Percentiles rank a stretch among this genome's conserved stretches.
Evolutionary conservation across 37 sponge, comb jelly and placozoan genomes (phyloP).

Genomic region (Halichondria panicea): DNA sequence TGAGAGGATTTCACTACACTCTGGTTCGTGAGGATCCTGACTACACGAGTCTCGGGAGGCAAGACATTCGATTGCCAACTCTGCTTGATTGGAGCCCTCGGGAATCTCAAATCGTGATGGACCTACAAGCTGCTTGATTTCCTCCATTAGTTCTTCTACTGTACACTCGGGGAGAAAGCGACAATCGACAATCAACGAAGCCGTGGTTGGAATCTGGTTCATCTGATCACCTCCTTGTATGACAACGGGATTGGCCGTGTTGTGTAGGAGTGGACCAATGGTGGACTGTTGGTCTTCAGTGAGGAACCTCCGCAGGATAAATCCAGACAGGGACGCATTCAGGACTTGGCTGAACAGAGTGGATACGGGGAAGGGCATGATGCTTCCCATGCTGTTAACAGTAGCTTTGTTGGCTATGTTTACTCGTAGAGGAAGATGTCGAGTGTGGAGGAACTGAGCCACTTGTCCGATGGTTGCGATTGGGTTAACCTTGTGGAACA

Average conservation of each 20-base stretch:
- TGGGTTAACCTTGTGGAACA: constrained; percentile 65
- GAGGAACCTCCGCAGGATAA: constrained; percentile 33
- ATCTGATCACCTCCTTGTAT: constrained; percentile 56
- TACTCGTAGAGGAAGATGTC: constrained; percentile 50
- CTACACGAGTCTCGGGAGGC: constrained; percentile 9
- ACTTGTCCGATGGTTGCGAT: constrained; percentile 58
- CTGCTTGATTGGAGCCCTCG: not conserved
- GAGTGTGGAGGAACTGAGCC: constrained; percentile 39
- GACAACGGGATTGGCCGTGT: constrained; percentile 72
- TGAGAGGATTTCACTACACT: constrained; percentile 25
- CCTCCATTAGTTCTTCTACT: constrained; percentile 51
- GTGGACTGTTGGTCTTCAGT: constrained; percentile 39
- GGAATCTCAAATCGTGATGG: constrained; percentile 13
- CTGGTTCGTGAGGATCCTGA: constrained; percentile 43
- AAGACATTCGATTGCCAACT: constrained; percentile 49
- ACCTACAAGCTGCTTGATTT: constrained; percentile 64
- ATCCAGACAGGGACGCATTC: constrained; percentile 38
- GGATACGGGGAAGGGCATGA: constrained; percentile 46
- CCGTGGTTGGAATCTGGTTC: constrained; percentile 80
- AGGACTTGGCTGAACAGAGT: constrained; percentile 47
- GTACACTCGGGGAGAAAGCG: constrained; percentile 78
- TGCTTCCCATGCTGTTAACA: constrained; percentile 41
- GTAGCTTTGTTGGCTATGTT: constrained; percentile 37
- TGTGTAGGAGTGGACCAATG: constrained; percentile 63
- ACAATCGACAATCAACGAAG: constrained; percentile 59